Evolutionary conservation across 2,888 invertebrate genomes (phyloP).

Genomic region (Rhogogaster chlorosoma): DNA sequence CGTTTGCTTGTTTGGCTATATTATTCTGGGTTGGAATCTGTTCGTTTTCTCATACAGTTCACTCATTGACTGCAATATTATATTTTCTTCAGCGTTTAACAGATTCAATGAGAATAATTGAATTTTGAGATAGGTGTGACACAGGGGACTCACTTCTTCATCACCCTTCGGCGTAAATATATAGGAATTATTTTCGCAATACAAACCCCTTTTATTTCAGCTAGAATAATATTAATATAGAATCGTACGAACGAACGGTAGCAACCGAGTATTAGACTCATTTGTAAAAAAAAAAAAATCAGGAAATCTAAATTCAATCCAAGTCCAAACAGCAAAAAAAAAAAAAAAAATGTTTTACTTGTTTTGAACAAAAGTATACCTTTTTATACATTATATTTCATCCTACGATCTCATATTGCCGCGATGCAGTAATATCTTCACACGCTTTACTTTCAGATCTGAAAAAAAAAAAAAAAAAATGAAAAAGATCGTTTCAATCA

Average conservation of each 20-base stretch:
- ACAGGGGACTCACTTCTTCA: neutral
- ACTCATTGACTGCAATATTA: neutral
- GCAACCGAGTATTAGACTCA: conserved; percentile 19
- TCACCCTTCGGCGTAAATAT: neutral
- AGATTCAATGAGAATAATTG: neutral
- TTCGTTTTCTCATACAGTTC: neutral
- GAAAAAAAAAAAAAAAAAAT: neutral
- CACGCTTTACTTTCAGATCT: neutral
- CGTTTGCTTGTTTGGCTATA: conserved; percentile 14
- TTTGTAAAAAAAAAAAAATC: neutral
- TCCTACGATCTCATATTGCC: neutral
- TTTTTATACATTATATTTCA: neutral
- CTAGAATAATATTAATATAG: conserved; percentile 11
- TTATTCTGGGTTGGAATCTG: conserved; percentile 6
- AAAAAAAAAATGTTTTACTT: neutral
- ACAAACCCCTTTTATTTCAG: neutral
- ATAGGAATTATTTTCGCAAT: neutral
- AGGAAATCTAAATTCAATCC: neutral
- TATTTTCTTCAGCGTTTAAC: neutral
- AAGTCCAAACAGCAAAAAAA: neutral
- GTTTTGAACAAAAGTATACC: neutral
- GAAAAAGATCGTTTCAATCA: neutral
- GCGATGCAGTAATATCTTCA: neutral
- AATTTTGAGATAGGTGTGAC: neutral
- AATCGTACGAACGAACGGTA: conserved; percentile 42